Base-by-base conservation (phyloP, 2,113 vertebrate genomes). In the Calidris pygmaea region DNA sequence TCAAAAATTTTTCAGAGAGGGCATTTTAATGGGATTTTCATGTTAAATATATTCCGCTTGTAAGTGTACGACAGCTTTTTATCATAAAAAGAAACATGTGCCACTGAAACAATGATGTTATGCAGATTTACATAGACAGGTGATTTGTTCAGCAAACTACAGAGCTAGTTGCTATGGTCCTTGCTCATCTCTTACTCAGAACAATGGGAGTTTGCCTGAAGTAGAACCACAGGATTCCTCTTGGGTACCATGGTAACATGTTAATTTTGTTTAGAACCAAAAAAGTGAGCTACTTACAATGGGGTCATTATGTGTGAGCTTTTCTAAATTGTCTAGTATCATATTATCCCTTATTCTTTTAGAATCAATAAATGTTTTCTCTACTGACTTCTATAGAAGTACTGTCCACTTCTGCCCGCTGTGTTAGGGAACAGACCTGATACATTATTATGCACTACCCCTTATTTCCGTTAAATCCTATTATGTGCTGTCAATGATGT, bases 1-100 rank as follows among this genome's bases (percentile, higher is more conserved):
- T 20, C 30, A 68, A 55, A 29, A 74, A 56, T 92, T 82, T 82
- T 91, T 85, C 24, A 90, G 39, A 45, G 45, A 34, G 45, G 22
- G 6, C 16, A 47, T 90, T 92, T 89, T 62, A 92, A 71, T 72
- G 37, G 3, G 30, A 20, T 94, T 94, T 94, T 85, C 37, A 43
- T 66, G 41, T 37, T 85, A 92, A 94, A 86, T 96, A 83, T 87
- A 86, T 87, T 95, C 67, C 83, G 27, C 76, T 85, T 94, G 21
- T 45, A 87, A 94, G 39, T 26, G 7, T 75, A 88, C 16, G 30
- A 75, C 8, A 0, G 9, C 22, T 82, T 91, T 86, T 82, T 79
- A 41, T 79, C 4, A 6, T 39, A 83, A 87, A 92, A 90, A 47
- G 5, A 35, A 68, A 37, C 20, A 60, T 0, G 5, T 60, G 5